Conservation (phyloP, 1,140 invertebrate species). For the Polyergus mexicanus region DNA sequence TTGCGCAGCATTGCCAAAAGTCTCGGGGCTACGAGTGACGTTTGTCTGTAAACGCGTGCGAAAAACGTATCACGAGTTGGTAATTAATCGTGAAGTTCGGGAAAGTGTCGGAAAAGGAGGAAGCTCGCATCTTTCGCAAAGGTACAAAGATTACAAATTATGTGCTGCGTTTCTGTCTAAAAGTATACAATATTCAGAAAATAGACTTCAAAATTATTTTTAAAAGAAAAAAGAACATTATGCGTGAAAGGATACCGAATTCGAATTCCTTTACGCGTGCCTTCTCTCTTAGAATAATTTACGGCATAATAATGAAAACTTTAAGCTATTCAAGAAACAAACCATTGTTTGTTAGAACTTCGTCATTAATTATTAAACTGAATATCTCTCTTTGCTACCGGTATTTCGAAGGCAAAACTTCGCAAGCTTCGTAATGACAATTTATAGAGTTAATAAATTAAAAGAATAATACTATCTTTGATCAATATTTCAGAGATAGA, state of each 20-base stretch:
- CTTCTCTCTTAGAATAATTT: neutral
- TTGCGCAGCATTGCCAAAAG: slow-evolving; percentile 34
- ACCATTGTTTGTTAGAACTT: slow-evolving; percentile 31
- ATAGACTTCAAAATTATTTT: neutral
- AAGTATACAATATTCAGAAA: neutral
- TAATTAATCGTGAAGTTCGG: neutral
- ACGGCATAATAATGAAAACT: slow-evolving; percentile 3
- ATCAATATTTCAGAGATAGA: neutral
- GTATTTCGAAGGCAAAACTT: slow-evolving; percentile 7
- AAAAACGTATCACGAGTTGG: neutral
- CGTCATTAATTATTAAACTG: slow-evolving; percentile 5
- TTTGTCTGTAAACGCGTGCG: neutral
- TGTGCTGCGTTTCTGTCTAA: neutral
- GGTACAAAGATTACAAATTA: neutral
- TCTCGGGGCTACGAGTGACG: neutral
- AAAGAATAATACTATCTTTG: slow-evolving; percentile 4
- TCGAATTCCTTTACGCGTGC: no score
- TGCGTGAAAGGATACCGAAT: no score
- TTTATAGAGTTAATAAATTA: slow-evolving; percentile 1
- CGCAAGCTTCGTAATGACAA: neutral
- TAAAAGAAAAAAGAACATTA: neutral
- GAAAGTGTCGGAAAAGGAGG: neutral
- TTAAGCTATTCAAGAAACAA: neutral
- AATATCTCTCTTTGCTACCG: slow-evolving; percentile 1
- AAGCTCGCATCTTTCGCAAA: neutral